Evolutionary conservation across 2,888 invertebrate species (phyloP).

Genomic region (Furcula furcula): DNA sequence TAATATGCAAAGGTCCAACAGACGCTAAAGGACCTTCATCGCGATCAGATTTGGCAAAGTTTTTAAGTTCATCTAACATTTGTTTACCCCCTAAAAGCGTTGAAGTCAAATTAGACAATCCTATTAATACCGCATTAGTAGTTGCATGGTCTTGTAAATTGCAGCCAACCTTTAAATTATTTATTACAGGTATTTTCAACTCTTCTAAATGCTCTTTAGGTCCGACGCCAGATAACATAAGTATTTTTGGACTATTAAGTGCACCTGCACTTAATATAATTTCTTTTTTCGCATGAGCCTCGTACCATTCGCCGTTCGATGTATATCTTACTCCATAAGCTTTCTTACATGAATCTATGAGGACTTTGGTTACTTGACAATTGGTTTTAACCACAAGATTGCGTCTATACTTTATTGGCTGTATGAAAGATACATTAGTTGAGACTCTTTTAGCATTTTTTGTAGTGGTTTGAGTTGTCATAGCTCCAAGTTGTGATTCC

Average conservation of each 20-base stretch:
- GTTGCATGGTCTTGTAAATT: conserved; percentile 88
- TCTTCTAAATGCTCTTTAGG: conserved; percentile 69
- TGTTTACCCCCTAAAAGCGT: conserved; percentile 57
- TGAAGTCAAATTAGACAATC: conserved; percentile 74
- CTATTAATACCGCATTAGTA: conserved; percentile 75
- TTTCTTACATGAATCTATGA: conserved; percentile 66
- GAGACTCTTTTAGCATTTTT: conserved; percentile 81
- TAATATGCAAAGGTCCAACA: conserved; percentile 78
- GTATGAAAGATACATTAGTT: conserved; percentile 83
- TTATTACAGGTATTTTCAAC: conserved; percentile 75
- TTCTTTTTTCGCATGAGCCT: conserved; percentile 75
- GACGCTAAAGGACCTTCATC: conserved; percentile 70
- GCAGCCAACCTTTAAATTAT: conserved; percentile 85
- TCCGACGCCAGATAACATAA: conserved; percentile 85
- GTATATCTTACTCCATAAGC: conserved; percentile 55
- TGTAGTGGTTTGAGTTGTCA: conserved; percentile 82
- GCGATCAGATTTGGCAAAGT: conserved; percentile 51
- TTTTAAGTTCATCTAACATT: conserved; percentile 54
- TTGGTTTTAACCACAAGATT: conserved; percentile 74
- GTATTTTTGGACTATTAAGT: conserved; percentile 81
- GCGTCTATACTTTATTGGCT: conserved; percentile 78
- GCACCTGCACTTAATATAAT: conserved; percentile 82
- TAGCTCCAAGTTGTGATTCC: conserved; percentile 80
- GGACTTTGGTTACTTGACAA: conserved; percentile 77
- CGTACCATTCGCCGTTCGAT: conserved; percentile 34